Conservation (phyloP, 2,888 invertebrate genomes). For the Ophion ventricosus region DNA sequence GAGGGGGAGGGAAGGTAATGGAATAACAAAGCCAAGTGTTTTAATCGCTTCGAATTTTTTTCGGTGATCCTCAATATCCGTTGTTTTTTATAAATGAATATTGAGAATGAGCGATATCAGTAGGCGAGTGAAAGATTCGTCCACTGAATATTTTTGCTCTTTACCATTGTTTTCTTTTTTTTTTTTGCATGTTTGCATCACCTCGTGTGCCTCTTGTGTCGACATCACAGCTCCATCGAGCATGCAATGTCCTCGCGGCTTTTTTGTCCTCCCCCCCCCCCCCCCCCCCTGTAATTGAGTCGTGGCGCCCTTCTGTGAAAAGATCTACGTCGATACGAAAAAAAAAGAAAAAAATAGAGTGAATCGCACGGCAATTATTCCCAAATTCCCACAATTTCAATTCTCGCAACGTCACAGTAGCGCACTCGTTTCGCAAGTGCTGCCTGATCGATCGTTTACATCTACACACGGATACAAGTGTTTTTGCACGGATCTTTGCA, state of each 20-base stretch:
- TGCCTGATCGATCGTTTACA: background rate
- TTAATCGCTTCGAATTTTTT: conserved; percentile 66
- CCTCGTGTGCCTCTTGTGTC: conserved; percentile 37
- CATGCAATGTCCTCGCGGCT: conserved; percentile 35
- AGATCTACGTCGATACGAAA: background rate
- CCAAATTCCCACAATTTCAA: background rate
- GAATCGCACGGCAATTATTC: background rate
- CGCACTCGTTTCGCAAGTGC: background rate
- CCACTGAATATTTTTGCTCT: conserved; percentile 32
- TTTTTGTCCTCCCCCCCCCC: too few species aligned
- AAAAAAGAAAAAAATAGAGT: background rate
- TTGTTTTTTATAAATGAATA: conserved; percentile 9
- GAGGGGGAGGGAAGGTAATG: conserved; percentile 86
- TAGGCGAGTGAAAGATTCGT: conserved; percentile 44
- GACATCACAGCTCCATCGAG: conserved; percentile 34
- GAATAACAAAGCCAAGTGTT: conserved; percentile 70
- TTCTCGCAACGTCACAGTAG: background rate
- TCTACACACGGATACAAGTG: conserved; percentile 22
- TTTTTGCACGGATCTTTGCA: conserved; percentile 15
- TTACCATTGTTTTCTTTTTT: too few species aligned
- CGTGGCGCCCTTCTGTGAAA: background rate
- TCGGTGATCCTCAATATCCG: conserved; percentile 2
- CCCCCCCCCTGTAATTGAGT: background rate
- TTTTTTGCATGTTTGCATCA: conserved; percentile 63
- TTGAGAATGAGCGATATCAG: conserved; percentile 29